Percentiles rank a stretch among this genome's conserved stretches.
These are phyloP conservation scores for Rhynchopsitta pachyrhyncha DNA, from an alignment of 2,113 vertebrate species.

Conservation along the genomic window DNA sequence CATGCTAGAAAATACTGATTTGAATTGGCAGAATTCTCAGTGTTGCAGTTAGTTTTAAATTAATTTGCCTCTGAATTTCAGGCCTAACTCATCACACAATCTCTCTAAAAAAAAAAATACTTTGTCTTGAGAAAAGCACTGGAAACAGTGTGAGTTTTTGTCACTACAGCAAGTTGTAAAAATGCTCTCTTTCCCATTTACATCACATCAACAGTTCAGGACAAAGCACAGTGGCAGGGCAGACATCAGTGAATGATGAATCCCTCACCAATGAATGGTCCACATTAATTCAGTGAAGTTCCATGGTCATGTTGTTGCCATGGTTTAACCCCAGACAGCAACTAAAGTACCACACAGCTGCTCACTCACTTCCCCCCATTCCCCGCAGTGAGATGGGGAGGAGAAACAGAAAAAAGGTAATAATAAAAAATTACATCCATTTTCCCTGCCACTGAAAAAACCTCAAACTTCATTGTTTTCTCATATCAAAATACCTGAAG, in stretches of 20 bases:
- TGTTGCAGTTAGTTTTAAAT: background rate
- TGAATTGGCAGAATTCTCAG: conserved; percentile 8
- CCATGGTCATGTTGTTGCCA: background rate
- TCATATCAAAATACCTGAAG: background rate
- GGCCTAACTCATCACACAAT: background rate
- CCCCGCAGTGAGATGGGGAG: background rate
- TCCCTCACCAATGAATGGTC: background rate
- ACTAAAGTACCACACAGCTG: background rate
- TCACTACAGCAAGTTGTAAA: background rate
- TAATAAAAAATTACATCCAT: background rate
- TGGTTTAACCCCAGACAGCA: background rate
- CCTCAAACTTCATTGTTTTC: background rate
- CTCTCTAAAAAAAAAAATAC: background rate
- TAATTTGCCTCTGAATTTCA: background rate
- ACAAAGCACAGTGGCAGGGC: background rate
- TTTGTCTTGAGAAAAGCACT: background rate
- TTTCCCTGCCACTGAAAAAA: background rate
- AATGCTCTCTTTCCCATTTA: background rate
- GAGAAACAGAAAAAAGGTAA: background rate
- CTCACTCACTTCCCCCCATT: background rate
- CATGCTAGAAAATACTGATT: background rate
- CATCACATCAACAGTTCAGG: background rate
- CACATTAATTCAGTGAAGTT: background rate
- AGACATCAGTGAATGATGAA: background rate
- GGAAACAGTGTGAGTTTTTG: background rate